These are phyloP conservation scores for Dexiosoma caninum DNA, from an alignment of 2,888 invertebrate genomes.

Conservation along the genomic window DNA sequence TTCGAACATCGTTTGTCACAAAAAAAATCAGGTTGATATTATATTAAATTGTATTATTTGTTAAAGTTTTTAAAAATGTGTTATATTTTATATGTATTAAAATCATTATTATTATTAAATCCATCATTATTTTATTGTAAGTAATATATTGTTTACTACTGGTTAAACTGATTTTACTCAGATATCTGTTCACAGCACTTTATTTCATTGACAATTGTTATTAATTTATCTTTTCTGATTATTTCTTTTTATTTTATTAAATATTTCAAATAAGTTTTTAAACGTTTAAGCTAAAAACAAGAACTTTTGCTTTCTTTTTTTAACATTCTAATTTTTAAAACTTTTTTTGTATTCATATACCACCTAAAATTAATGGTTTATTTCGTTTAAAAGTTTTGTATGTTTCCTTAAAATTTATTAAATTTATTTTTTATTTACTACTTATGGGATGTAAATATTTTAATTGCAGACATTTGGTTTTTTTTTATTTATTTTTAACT, in stretches of 20 bases:
- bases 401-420: constrained; percentile 23
- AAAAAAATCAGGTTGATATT: constrained; percentile 50
- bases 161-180: constrained; percentile 62
- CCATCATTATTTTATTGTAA: constrained; percentile 19
- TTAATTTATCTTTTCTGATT: constrained; percentile 33
- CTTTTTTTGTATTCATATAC: neutral
- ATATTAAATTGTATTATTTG: constrained; percentile 35
- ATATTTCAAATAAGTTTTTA: constrained; percentile 6
- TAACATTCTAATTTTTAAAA: neutral
- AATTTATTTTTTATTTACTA: constrained; percentile 22
- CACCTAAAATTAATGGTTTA: neutral
- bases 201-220: constrained; percentile 67
- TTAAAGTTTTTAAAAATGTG: constrained; percentile 20
- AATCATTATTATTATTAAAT: constrained; percentile 39
- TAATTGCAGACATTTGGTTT: neutral
- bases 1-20: neutral
- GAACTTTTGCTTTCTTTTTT: neutral
- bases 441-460: constrained; percentile 34
- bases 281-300: neutral
- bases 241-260: constrained; percentile 15
- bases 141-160: constrained; percentile 54
- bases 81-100: constrained; percentile 44
- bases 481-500: neutral
- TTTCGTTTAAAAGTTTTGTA: constrained; percentile 10
- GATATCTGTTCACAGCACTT: constrained; percentile 67